A percentile compares a stretch with the other conserved stretches of the same genome.
Conservation (phyloP, 2,113 vertebrate genomes). For the Cryptotis parvus region DNA sequence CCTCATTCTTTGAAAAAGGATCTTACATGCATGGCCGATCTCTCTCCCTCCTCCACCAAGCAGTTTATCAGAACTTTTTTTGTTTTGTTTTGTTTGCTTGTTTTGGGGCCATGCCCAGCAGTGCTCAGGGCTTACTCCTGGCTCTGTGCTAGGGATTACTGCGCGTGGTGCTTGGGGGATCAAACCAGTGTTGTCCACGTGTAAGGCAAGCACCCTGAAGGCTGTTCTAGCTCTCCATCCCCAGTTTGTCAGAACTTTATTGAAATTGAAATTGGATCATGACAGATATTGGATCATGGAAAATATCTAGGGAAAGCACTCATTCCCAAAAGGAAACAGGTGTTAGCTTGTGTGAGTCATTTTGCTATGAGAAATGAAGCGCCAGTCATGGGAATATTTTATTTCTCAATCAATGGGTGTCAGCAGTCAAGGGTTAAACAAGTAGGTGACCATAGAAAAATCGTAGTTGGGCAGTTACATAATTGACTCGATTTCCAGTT, state of each 20-base stretch:
- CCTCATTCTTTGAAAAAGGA: not conserved
- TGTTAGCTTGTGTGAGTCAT: not conserved
- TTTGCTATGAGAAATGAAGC: slow-evolving; percentile 6
- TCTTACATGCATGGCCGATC: not conserved
- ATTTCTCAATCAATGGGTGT: slow-evolving; percentile 1
- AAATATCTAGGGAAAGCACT: slow-evolving; percentile 16
- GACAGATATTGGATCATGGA: slow-evolving; percentile 9
- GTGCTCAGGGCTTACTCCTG: too few relatives aligned
- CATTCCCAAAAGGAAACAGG: not conserved
- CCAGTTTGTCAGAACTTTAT: not conserved
- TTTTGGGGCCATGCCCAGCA: too few relatives aligned
- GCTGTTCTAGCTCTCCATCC: too few relatives aligned
- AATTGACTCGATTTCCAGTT: not conserved
- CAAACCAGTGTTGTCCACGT: too few relatives aligned
- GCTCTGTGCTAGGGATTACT: too few relatives aligned
- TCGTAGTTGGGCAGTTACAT: not conserved
- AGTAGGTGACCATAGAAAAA: not conserved
- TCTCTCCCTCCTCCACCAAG: not conserved
- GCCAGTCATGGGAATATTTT: slow-evolving; percentile 24
- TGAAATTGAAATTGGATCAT: slow-evolving; percentile 36
- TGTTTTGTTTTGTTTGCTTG: not conserved
- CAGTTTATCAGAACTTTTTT: not conserved
- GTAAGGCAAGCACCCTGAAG: too few relatives aligned
- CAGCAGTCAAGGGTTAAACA: not conserved
- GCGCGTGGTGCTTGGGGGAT: too few relatives aligned